Evolutionary conservation across 2,888 invertebrate species (phyloP), one percentile per base, ranked within the genome.

Genomic region (Cheilosia vulpina): DNA sequence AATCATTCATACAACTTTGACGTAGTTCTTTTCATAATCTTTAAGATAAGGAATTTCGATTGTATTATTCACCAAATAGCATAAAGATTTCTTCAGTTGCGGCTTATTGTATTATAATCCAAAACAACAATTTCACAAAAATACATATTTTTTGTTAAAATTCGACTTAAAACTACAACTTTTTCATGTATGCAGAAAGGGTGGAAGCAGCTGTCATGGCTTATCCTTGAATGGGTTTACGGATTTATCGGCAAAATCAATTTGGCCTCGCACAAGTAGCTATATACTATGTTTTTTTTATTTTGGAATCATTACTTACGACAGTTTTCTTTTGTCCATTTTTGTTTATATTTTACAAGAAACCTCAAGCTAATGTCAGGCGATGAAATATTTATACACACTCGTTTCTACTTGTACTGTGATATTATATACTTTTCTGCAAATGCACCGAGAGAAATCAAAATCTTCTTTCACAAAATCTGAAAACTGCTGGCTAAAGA

Each of bases 321-420:
- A 92, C 87, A 92, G 89, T 90, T 92, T 92, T 90, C 92, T 90
- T 89, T 92, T 92, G 89, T 92, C 92, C 91, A 91, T 92, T 88
- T 72, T 76, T 15, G 41, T 50, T 41, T 55, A 66, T 19, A 53
- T 9, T 53, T 47, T 58, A 15, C 31, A 27, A 47, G 15, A 27
- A 34, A 76, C 24, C 60, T 15, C 15, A 43, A 9, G 17, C 2
- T 31, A 41, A 58, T 47, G 27, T 19, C 15, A 50, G 45, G 41
- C 6, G 65, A 76, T 66, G 31, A 11, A 63, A 19, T 55, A 45
- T 72, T 55, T 60, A 47, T 19, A 55, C 27, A 43, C 47, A 50
- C 38, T 47, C 31, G 41, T 38, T 19, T 19, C 43, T 69, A 5
- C 21, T 38, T 38, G 4, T 38, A 13, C 13, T 38, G 34, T 34